phyloP scores from a whole-genome alignment of 2,797 vertebrate genomes.

The Mormyrops attenuatus region DNA sequence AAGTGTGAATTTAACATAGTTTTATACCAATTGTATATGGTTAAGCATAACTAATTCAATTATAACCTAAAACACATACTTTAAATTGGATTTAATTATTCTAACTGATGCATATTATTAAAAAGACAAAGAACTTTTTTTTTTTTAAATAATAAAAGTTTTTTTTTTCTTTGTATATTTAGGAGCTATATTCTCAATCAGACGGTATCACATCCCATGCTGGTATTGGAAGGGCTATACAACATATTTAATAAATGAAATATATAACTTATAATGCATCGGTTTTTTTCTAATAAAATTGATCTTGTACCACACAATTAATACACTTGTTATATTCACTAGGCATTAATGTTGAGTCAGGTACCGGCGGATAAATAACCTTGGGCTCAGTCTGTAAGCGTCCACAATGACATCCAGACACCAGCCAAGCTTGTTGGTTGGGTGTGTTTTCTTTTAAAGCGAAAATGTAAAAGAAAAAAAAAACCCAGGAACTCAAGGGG shows the following conservation, averaged over 20 bases:
- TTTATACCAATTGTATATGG: neutral
- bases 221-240: neutral
- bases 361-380: neutral
- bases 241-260: neutral
- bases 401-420: neutral
- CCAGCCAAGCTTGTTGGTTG: neutral
- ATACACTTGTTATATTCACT: neutral
- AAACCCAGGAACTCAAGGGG: neutral
- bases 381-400: neutral
- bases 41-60: neutral
- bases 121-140: neutral
- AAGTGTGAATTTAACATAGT: neutral
- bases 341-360: neutral
- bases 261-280: neutral
- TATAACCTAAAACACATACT: neutral
- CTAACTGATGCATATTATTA: neutral
- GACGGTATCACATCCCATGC: neutral
- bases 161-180: neutral
- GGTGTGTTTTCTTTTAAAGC: neutral
- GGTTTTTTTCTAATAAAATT: neutral
- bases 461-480: neutral
- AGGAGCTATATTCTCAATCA: neutral
- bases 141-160: neutral
- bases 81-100: slow-evolving; percentile 6
- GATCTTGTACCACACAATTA: neutral